Evolutionary conservation across 2,797 vertebrate species (phyloP).

Genomic region (Acanthornis magna): DNA sequence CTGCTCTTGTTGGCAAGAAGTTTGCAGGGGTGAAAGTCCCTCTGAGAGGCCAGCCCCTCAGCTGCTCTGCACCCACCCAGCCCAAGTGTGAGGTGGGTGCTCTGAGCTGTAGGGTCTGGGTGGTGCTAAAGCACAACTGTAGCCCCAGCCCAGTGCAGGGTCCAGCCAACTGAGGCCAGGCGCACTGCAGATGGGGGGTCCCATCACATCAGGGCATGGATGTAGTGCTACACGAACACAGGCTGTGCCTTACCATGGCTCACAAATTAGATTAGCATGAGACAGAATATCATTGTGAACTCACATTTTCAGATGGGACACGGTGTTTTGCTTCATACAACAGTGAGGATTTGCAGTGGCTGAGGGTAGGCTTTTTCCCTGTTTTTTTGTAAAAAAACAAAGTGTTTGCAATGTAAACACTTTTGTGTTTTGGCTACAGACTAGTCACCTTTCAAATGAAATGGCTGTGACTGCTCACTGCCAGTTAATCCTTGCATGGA

Average conservation of each 20-base stretch:
- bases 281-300: background rate
- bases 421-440: background rate
- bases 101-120: fast-evolving
- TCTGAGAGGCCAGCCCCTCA: background rate
- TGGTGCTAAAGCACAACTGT: background rate
- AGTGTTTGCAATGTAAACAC: background rate
- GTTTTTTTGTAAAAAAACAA: background rate
- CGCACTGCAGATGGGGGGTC: background rate
- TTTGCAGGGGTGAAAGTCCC: background rate
- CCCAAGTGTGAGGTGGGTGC: background rate
- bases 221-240: background rate
- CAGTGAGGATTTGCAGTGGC: background rate
- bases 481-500: background rate
- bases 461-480: background rate
- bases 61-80: background rate
- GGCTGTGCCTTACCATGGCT: background rate
- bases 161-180: background rate
- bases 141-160: background rate
- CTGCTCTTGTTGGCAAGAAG: background rate
- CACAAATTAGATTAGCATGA: background rate
- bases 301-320: background rate
- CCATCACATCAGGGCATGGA: background rate
- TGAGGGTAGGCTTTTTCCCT: background rate
- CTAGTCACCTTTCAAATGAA: background rate
- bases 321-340: background rate